phyloP scores from a whole-genome alignment of 2,113 vertebrate species.

The Caracal caracal region DNA sequence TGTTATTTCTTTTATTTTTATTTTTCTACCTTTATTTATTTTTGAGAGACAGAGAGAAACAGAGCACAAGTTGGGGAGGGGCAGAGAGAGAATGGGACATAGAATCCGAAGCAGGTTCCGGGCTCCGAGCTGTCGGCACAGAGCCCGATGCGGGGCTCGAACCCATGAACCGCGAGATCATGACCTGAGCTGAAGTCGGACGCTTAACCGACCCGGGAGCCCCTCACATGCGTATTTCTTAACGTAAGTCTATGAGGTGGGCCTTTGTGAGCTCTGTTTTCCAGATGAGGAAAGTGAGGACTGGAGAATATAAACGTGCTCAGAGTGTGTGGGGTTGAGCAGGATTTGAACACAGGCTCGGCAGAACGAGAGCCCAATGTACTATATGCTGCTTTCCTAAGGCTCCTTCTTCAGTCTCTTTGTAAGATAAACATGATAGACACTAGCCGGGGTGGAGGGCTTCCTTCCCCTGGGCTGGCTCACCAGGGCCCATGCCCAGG shows the following conservation, averaged over 20 bases:
- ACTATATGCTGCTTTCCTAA: not conserved
- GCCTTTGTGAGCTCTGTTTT: not conserved
- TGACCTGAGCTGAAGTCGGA: not conserved
- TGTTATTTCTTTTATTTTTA: not conserved
- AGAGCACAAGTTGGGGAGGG: not conserved
- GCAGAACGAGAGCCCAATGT: not conserved
- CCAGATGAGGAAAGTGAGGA: not conserved
- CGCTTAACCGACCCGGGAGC: rapidly evolving
- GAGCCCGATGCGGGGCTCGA: not conserved
- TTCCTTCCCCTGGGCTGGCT: not conserved
- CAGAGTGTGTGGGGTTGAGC: not conserved
- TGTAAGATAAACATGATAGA: not conserved
- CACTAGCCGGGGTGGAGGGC: not conserved
- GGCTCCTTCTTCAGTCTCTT: not conserved
- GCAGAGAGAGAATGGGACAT: not conserved
- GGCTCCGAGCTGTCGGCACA: not conserved
- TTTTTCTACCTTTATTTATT: not conserved
- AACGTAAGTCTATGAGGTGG: not conserved
- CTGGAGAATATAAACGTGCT: not conserved
- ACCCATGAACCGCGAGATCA: not conserved
- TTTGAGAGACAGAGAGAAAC: not conserved
- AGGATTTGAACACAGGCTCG: not conserved
- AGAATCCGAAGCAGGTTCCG: not conserved
- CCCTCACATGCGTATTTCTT: not conserved
- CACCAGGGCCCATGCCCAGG: not conserved